phyloP scores from a whole-genome alignment of 2,113 vertebrate species.

The Chrysemys picta region DNA sequence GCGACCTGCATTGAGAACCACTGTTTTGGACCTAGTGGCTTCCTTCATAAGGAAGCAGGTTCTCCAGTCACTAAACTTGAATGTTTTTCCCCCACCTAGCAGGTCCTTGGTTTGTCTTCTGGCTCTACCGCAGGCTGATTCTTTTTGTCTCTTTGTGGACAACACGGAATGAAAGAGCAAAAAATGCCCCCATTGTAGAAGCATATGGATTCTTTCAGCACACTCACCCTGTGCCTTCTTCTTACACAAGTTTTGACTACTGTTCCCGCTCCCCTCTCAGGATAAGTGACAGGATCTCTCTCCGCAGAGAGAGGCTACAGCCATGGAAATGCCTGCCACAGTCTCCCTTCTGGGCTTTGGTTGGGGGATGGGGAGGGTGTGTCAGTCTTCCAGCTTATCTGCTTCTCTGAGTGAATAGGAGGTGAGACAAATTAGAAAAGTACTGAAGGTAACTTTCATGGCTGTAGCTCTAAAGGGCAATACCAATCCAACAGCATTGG shows the following conservation, averaged over 20 bases:
- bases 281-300: neutral
- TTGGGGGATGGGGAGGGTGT: too few relatives aligned
- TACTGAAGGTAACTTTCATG: neutral
- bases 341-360: too few relatives aligned
- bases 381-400: too few relatives aligned
- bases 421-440: neutral
- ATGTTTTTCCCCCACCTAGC: neutral
- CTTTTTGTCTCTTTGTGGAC: neutral
- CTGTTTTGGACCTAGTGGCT: neutral
- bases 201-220: neutral
- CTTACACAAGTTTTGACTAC: neutral
- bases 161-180: neutral
- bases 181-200: neutral
- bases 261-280: neutral
- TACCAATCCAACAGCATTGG: neutral
- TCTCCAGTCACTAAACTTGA: neutral
- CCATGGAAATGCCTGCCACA: neutral
- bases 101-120: neutral
- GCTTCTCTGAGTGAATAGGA: neutral
- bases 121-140: neutral
- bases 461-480: neutral
- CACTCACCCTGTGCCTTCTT: neutral
- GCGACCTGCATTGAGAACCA: too few relatives aligned
- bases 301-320: neutral
- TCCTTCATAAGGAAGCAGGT: neutral